Conservation (phyloP, 2,888 invertebrate genomes). For the Trichopoda pennipes region DNA sequence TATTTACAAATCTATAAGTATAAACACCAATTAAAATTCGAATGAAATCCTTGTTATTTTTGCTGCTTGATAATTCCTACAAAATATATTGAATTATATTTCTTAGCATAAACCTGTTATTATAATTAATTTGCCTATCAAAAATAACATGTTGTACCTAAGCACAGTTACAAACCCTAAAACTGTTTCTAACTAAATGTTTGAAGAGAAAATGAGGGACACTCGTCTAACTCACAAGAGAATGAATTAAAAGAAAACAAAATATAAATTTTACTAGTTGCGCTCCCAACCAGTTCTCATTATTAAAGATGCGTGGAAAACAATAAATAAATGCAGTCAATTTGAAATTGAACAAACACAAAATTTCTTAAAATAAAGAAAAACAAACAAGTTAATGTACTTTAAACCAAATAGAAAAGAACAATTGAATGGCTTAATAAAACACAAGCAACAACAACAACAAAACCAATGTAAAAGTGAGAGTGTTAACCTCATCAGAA, state of each 20-base stretch:
- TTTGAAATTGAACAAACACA: neutral
- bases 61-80: neutral
- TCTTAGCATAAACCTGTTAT: conserved; percentile 28
- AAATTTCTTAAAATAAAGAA: neutral
- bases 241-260: neutral
- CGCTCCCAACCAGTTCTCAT: conserved; percentile 15
- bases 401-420: neutral
- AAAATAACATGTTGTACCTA: neutral
- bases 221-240: neutral
- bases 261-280: conserved; percentile 13
- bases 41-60: neutral
- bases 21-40: neutral
- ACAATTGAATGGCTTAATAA: neutral
- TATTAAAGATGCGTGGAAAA: conserved; percentile 25
- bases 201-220: neutral
- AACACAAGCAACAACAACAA: neutral
- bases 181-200: neutral
- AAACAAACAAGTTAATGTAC: neutral
- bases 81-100: neutral
- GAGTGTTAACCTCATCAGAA: conserved; percentile 19
- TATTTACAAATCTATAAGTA: too few relatives aligned
- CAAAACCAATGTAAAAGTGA: conserved; percentile 12
- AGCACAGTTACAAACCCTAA: conserved; percentile 25
- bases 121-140: neutral
- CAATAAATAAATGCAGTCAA: neutral